A percentile compares a stretch with the other conserved stretches of the same genome.
These are phyloP conservation scores for Alloscopus bannaensis DNA, from an alignment of 2,888 invertebrate genomes.

Conservation along the genomic window DNA sequence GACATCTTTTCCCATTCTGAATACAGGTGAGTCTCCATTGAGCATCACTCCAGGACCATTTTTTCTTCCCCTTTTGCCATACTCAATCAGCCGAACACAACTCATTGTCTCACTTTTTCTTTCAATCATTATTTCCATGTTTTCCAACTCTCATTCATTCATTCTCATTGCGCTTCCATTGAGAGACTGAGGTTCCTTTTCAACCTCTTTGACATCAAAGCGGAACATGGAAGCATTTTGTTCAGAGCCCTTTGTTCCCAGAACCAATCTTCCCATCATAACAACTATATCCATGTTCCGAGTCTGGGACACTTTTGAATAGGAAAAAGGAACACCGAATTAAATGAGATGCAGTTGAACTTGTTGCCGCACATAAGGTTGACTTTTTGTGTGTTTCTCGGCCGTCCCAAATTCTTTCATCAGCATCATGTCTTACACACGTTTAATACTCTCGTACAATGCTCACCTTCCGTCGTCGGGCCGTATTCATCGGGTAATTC, in stretches of 20 bases:
- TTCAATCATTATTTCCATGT: slow-evolving; percentile 25
- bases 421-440: slow-evolving; percentile 50
- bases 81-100: slow-evolving; percentile 33
- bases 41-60: slow-evolving; percentile 43
- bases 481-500: neutral
- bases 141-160: slow-evolving; percentile 26
- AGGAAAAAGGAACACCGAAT: too few relatives aligned
- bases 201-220: neutral
- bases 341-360: too few relatives aligned
- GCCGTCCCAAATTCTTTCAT: slow-evolving; percentile 53
- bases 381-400: slow-evolving; percentile 34
- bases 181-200: slow-evolving; percentile 9
- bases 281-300: slow-evolving; percentile 63
- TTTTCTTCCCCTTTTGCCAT: slow-evolving; percentile 32
- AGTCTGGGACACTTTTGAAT: too few relatives aligned
- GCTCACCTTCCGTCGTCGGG: slow-evolving; percentile 20
- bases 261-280: slow-evolving; percentile 64
- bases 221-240: neutral
- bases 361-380: slow-evolving; percentile 40
- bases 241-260: slow-evolving; percentile 26
- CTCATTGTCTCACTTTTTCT: slow-evolving; percentile 37
- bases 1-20: too few relatives aligned
- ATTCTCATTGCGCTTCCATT: slow-evolving; percentile 1
- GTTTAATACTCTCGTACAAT: neutral
- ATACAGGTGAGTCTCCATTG: slow-evolving; percentile 41